These are phyloP conservation scores for Emydocephalus ijimae DNA, from an alignment of 2,113 vertebrate genomes.

Conservation along the genomic window DNA sequence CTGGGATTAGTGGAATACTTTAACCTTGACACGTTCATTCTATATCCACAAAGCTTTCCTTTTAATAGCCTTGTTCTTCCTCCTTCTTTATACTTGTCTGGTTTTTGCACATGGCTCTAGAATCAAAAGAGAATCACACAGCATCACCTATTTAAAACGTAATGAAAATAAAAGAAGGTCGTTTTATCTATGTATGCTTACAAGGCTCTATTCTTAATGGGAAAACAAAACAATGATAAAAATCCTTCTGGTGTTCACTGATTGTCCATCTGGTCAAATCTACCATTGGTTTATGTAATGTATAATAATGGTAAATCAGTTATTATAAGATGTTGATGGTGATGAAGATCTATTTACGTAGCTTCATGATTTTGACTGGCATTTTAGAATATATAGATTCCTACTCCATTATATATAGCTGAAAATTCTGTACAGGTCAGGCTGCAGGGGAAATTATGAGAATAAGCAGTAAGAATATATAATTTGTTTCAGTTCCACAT, in stretches of 20 bases:
- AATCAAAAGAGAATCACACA: constrained; percentile 46
- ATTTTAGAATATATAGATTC: no score
- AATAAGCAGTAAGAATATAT: neutral
- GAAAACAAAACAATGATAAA: neutral
- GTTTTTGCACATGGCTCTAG: constrained; percentile 52
- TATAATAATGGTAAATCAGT: neutral
- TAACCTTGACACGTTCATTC: constrained; percentile 69
- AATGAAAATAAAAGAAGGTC: neutral
- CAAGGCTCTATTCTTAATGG: neutral
- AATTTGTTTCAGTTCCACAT: neutral
- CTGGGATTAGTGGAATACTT: constrained; percentile 67
- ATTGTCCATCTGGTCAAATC: neutral
- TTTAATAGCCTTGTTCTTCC: constrained; percentile 38
- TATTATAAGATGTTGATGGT: neutral
- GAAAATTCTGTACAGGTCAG: neutral
- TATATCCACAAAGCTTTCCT: constrained; percentile 51
- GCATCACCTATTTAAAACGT: neutral
- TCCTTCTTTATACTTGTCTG: constrained; percentile 55
- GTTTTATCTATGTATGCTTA: constrained; percentile 24
- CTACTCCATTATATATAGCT: neutral
- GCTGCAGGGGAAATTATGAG: neutral
- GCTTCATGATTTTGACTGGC: neutral
- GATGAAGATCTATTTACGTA: neutral
- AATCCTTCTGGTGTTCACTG: neutral
- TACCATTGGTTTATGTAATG: neutral